Conservation (phyloP, 1,140 invertebrate genomes). For the Zaprionus capensis region DNA sequence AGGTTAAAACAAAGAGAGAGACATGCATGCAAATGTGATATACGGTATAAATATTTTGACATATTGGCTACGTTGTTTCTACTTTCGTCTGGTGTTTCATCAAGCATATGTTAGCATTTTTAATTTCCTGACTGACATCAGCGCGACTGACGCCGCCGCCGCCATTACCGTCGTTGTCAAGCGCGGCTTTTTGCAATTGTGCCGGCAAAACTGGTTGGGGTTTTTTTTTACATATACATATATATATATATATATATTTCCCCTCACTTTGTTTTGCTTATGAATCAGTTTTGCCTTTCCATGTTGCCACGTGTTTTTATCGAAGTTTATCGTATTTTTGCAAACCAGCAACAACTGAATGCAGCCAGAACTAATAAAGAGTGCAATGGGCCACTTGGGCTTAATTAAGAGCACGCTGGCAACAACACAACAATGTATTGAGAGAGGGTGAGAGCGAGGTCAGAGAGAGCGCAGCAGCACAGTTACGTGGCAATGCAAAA, state of each 20-base stretch:
- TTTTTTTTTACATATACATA: conserved; percentile 1
- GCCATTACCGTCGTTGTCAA: background rate
- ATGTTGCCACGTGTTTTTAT: conserved; percentile 26
- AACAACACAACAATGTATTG: background rate
- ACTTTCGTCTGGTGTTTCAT: background rate
- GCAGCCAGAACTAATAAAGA: conserved; percentile 23
- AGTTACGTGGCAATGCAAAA: conserved; percentile 21
- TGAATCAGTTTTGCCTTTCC: conserved; percentile 21
- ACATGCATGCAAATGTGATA: conserved; percentile 1
- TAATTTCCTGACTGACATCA: conserved; percentile 5
- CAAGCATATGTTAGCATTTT: conserved; percentile 7
- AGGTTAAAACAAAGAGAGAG: conserved; percentile 5
- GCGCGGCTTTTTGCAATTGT: conserved; percentile 17
- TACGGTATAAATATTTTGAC: background rate
- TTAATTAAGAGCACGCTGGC: conserved; percentile 1
- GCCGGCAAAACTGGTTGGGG: conserved; percentile 21
- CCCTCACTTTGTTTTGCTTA: conserved; percentile 15
- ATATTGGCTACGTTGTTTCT: background rate
- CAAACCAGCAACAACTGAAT: conserved; percentile 4
- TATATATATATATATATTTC: background rate
- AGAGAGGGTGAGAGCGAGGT: background rate
- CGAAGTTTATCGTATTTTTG: background rate
- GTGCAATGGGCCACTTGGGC: background rate
- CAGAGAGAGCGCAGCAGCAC: background rate
- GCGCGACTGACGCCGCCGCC: background rate